phyloP scores from a whole-genome alignment of 2,797 vertebrate genomes.

The Anniella stebbinsi region DNA sequence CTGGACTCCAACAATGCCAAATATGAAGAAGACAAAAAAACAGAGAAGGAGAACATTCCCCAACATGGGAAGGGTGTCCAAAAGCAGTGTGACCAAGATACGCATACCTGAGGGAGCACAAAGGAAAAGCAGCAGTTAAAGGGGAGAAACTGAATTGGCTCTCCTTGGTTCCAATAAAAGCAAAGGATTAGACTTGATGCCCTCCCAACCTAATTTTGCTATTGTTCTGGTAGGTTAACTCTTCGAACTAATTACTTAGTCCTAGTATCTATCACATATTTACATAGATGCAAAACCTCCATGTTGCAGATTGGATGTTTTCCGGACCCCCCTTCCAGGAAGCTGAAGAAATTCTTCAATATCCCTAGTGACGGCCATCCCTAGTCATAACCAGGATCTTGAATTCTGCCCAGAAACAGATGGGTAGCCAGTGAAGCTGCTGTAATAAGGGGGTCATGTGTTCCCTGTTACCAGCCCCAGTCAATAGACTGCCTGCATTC shows the following conservation, averaged over 20 bases:
- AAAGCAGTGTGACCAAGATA: conserved; percentile 89
- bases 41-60: conserved; percentile 91
- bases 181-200: not conserved
- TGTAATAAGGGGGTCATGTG: no score
- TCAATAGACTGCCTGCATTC: no score
- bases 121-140: not conserved
- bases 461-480: no score
- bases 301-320: not conserved
- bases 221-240: not conserved
- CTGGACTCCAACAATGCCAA: conserved; percentile 91
- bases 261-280: not conserved
- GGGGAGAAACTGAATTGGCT: not conserved
- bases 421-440: no score
- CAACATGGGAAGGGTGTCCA: conserved; percentile 91
- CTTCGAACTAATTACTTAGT: not conserved
- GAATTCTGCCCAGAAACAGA: no score
- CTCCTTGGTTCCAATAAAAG: not conserved
- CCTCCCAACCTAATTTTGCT: not conserved
- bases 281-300: not conserved
- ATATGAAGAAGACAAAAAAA: conserved; percentile 94
- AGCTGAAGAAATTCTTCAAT: not conserved
- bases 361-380: no score
- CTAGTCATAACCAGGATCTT: no score
- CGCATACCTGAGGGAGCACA: conserved; percentile 90
- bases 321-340: not conserved